Base-by-base conservation (phyloP, 2,113 vertebrate species). In the Notothenia coriiceps region DNA sequence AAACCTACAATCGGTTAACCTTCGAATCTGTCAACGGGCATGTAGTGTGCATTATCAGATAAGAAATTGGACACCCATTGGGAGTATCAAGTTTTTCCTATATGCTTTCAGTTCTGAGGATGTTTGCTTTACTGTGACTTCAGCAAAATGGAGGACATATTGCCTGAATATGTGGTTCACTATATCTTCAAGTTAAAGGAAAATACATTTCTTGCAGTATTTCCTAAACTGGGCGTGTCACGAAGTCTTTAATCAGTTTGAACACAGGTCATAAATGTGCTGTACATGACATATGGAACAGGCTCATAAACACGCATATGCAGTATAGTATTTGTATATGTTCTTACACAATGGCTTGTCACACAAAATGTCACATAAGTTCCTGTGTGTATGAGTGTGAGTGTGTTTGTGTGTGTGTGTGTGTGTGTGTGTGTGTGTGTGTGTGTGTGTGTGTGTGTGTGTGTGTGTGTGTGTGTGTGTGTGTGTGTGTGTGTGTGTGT, bases 151-250 rank as follows among this genome's bases (percentile, higher is more conserved):
- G 65, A 69, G 43, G 54, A 75, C 80, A 46, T 20, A 33, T 74
- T 55, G 7, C 72, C 20, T 67, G 17, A 73, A 10, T 43, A 20
- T 69, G 54, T 22, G 57, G 17, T 70, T 44, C 0, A 4, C 25
- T 33, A 2, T 70, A 10, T 56, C 49, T 40, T 29, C 2, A 6
- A 33, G 15, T 43, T 20, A 59, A 60, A 75, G 65, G 84, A 88
- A 87, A 60, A 12, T 20, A 44, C 59, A 46, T 57, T 51, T 86
- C 64, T 90, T 54, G n/a, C 74, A 62, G 29, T 64, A 80, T 33
- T 61, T 87, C 35, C 59, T 64, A 43, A 44, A 55, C 72, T 56
- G 51, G 49, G 49, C 1, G n/a, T 74, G 71, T 52, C 60, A n/a
- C 18, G 33, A 65, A n/a, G 43, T 6, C 12, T 40, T 70, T 12